Conservation (phyloP, 2,797 vertebrate genomes). For the Clarias laeviceps region DNA sequence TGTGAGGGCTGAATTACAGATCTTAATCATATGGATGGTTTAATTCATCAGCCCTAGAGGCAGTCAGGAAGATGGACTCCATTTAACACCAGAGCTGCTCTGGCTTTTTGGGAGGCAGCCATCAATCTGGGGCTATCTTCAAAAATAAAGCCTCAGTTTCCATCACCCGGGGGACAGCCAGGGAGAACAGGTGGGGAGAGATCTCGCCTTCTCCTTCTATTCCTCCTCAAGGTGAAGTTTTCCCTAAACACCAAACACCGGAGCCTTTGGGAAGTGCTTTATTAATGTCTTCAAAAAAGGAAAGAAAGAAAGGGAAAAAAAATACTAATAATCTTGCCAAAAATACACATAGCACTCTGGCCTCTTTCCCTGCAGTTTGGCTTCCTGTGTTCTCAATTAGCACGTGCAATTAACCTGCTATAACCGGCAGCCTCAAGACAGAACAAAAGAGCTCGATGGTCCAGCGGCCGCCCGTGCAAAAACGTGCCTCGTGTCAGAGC, state of each 20-base stretch:
- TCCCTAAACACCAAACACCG: constrained; percentile 49
- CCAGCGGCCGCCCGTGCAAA: not conserved
- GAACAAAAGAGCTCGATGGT: constrained; percentile 57
- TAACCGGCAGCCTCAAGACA: constrained; percentile 69
- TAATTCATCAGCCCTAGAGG: constrained; percentile 78
- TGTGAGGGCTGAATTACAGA: constrained; percentile 65
- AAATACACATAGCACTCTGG: constrained; percentile 72
- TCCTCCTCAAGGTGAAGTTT: constrained; percentile 77
- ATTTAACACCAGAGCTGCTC: constrained; percentile 79
- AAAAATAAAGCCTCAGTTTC: constrained; percentile 75
- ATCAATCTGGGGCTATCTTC: constrained; percentile 82
- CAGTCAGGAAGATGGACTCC: constrained; percentile 80
- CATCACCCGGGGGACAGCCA: constrained; percentile 74
- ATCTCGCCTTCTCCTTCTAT: constrained; percentile 57
- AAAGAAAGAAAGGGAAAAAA: constrained; percentile 22
- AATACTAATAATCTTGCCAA: constrained; percentile 74
- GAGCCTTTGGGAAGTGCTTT: constrained; percentile 64
- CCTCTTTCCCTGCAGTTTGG: constrained; percentile 72
- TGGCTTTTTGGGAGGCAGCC: constrained; percentile 74
- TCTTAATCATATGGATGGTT: constrained; percentile 75
- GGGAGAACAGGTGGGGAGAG: constrained; percentile 66
- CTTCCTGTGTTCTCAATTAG: constrained; percentile 77
- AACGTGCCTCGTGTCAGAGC: not conserved
- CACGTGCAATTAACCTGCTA: constrained; percentile 79
- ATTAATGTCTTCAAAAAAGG: constrained; percentile 74